Conservation (phyloP, 2,797 vertebrate genomes). For the Diceros bicornis region DNA sequence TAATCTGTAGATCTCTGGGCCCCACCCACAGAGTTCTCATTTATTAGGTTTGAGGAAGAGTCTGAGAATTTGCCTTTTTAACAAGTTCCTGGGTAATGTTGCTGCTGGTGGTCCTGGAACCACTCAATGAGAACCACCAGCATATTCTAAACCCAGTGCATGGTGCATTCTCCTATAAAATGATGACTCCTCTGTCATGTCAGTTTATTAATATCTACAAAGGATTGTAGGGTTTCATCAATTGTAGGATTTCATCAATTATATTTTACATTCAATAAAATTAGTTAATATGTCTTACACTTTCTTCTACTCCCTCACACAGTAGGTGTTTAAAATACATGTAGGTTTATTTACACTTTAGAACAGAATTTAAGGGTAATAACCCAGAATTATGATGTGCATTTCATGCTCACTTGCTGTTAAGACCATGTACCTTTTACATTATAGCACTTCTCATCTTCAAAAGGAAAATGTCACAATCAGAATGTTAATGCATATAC, state of each 20-base stretch:
- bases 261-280: conserved; percentile 12
- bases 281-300: background rate
- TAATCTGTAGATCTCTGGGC: background rate
- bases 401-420: background rate
- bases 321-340: background rate
- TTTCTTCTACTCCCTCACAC: background rate
- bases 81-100: background rate
- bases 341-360: background rate
- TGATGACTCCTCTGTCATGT: background rate
- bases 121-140: background rate
- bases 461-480: background rate
- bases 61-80: background rate
- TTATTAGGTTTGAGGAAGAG: background rate
- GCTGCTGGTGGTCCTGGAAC: background rate
- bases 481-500: conserved; percentile 16
- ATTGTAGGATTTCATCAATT: background rate
- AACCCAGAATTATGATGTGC: background rate
- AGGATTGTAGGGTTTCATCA: background rate
- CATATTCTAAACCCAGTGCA: background rate
- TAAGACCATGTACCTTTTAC: background rate
- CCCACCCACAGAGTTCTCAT: background rate
- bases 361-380: background rate
- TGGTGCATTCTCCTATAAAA: background rate
- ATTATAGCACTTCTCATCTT: background rate
- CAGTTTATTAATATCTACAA: background rate